A percentile compares a stretch with the other conserved stretches of the same genome.
Conservation (phyloP, 2,797 vertebrate genomes). For the Sitta carolinensis region DNA sequence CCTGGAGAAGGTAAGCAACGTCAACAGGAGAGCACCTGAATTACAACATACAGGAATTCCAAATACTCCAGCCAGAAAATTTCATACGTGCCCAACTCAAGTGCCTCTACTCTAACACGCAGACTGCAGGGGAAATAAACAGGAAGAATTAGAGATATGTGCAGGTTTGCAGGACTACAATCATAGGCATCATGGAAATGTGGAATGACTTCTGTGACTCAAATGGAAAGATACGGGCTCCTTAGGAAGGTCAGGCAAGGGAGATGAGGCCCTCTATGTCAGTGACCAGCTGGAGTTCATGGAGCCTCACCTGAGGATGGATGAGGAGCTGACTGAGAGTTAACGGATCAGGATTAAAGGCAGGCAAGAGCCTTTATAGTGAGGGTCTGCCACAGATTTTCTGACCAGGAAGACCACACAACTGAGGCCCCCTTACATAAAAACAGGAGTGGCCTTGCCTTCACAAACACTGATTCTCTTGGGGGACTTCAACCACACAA, state of each 20-base stretch:
- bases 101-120: background rate
- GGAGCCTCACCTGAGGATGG: background rate
- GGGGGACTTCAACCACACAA: background rate
- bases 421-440: background rate
- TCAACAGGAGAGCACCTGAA: background rate
- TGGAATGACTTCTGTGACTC: background rate
- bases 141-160: too few relatives aligned
- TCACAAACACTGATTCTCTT: background rate
- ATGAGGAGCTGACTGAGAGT: background rate
- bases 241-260: background rate
- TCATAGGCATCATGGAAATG: background rate
- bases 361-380: background rate
- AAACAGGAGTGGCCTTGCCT: accelerated
- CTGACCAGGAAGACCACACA: background rate
- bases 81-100: background rate
- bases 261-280: background rate
- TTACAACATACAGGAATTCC: background rate
- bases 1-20: background rate
- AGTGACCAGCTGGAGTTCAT: background rate
- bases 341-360: background rate
- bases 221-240: too few relatives aligned
- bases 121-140: background rate
- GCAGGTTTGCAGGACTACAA: background rate
- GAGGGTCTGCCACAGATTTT: background rate
- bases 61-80: background rate